phyloP scores from a whole-genome alignment of 2,113 vertebrate genomes.

The Aythya baeri region DNA sequence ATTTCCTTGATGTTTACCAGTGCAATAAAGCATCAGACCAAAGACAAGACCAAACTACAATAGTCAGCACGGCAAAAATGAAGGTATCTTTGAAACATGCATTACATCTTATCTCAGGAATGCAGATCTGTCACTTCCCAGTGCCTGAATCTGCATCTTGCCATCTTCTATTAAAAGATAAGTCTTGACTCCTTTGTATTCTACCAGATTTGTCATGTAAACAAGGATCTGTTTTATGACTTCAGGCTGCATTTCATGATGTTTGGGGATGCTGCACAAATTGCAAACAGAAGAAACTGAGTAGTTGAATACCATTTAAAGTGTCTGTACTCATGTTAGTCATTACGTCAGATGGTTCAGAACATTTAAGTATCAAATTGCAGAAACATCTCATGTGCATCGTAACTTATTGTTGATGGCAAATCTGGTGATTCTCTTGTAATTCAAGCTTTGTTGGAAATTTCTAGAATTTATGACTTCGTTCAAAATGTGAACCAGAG shows the following conservation, averaged over 20 bases:
- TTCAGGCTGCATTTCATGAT: not conserved
- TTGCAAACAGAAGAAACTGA: not conserved
- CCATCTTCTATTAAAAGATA: constrained; percentile 40
- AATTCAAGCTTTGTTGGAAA: not conserved
- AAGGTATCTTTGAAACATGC: constrained; percentile 67
- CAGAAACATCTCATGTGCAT: not conserved
- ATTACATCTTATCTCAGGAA: constrained; percentile 52
- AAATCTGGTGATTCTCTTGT: not conserved
- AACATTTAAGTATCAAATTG: not conserved
- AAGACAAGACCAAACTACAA: constrained; percentile 58
- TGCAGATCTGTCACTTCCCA: constrained; percentile 58
- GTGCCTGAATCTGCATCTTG: constrained; percentile 59
- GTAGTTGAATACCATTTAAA: not conserved
- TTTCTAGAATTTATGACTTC: not conserved
- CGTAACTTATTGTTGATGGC: not conserved
- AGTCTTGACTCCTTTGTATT: constrained; percentile 24
- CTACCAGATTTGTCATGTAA: constrained; percentile 39
- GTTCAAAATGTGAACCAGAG: not conserved
- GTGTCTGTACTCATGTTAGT: not conserved
- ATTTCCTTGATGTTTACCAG: constrained; percentile 63
- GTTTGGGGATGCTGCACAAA: not conserved
- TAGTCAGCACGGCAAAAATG: constrained; percentile 38
- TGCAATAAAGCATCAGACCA: constrained; percentile 65
- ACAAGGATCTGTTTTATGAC: constrained; percentile 3
- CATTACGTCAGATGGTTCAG: not conserved